Evolutionary conservation across 2,888 invertebrate species (phyloP).

Genomic region (Nomada lathburiana): DNA sequence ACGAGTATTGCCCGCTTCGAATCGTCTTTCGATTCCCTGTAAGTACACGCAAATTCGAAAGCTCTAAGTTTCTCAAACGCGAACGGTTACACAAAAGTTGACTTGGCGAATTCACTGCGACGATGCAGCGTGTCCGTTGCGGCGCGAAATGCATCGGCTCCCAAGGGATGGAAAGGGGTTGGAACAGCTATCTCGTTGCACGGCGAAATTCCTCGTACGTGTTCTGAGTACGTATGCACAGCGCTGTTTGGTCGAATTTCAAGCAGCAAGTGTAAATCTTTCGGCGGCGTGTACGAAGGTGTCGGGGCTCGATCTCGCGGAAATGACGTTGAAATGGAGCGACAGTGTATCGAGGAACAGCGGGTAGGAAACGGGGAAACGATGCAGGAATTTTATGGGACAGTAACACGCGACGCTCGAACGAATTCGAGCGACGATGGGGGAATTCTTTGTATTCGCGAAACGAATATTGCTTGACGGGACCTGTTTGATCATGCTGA

Average conservation of each 20-base stretch:
- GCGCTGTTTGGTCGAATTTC: conserved; percentile 27
- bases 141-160: conserved; percentile 42
- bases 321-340: conserved; percentile 32
- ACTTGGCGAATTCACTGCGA: conserved; percentile 8
- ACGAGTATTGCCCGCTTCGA: too few relatives aligned
- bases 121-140: conserved; percentile 15
- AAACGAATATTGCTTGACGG: neutral
- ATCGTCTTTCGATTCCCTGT: too few relatives aligned
- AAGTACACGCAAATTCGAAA: neutral
- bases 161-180: conserved; percentile 8
- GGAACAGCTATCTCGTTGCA: conserved; percentile 26
- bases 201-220: conserved; percentile 24
- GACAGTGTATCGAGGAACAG: conserved; percentile 27
- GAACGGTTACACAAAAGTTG: neutral
- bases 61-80: neutral
- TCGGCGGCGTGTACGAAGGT: neutral
- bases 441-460: neutral
- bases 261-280: conserved; percentile 20
- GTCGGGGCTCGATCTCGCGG: conserved; percentile 20
- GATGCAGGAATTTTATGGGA: conserved; percentile 21
- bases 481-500: conserved; percentile 8
- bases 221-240: conserved; percentile 10
- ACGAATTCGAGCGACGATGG: neutral
- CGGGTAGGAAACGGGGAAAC: conserved; percentile 5
- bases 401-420: conserved; percentile 12